Evolutionary conservation across 2,113 vertebrate genomes (phyloP), one percentile per base, ranked within the genome.

Genomic region (Phyllostomus hastatus): DNA sequence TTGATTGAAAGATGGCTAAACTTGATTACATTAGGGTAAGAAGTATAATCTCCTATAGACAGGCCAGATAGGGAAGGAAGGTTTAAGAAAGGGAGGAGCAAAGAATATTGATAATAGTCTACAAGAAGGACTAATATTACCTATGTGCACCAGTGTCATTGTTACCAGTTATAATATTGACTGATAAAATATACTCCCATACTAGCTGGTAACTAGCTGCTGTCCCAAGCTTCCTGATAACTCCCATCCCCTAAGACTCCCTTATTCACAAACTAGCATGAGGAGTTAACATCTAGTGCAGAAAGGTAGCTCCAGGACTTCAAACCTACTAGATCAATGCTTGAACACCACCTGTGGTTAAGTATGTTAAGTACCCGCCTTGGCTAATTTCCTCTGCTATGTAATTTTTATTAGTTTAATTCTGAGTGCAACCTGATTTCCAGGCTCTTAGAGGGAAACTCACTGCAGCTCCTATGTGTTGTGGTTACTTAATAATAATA

Each of bases 331-430:
- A 83, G 46, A 31, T 61, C 33, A 76, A 11, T 67, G 75, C 84
- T 82, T 50, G 43, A 94, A 8, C 24, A 87, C 46, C 79, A 79
- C 24, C 28, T 72, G 78, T 76, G 52, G 17, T 89, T 88, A 90
- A 73, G 67, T 69, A 75, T 8, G 61, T 66, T 91, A 88, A 64
- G 57, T 33, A 72, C 61, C 5, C 6, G 11, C 41, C 9, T 82
- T 90, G 46, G 75, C 16, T 92, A 64, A 83, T 92, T 75, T 95
- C 78, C 24, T 78, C 24, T 75, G 66, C 69, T 54, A 64, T 33
- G 46, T 69, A 85, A 91, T 80, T 85, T 88, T 54, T 70, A 81
- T 88, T 84, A 86, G 19, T 90, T 93, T 83, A 97, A 72, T 89
- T 95, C 38, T 92, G 33, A 92, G 43, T 35, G 43, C 38, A 92